Conservation (phyloP, 2,113 vertebrate genomes). For the Peromyscus leucopus region DNA sequence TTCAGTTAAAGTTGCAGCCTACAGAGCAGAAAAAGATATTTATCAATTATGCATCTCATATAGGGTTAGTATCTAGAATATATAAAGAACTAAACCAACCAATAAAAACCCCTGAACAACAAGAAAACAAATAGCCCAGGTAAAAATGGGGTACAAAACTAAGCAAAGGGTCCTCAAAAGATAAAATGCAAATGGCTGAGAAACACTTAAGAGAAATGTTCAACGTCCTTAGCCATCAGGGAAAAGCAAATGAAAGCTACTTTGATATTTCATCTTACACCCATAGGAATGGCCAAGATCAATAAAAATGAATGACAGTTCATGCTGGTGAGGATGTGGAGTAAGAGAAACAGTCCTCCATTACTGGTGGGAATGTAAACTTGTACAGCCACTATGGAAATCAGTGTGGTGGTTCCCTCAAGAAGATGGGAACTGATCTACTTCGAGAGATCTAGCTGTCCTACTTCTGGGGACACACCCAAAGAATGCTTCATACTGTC, state of each 20-base stretch:
- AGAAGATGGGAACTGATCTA: no score
- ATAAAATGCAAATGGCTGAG: background rate
- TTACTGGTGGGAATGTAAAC: no score
- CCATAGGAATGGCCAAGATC: no score
- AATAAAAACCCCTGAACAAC: background rate
- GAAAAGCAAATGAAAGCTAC: background rate
- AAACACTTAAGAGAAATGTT: background rate
- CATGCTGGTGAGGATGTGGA: no score
- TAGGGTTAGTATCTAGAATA: background rate
- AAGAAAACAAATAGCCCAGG: background rate
- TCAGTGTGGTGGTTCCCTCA: no score
- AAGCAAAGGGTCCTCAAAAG: background rate
- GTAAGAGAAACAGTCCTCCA: no score
- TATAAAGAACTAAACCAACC: background rate
- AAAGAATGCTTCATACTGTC: no score
- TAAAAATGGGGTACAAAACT: background rate
- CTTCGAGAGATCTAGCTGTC: no score
- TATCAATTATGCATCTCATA: background rate
- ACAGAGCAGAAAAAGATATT: background rate
- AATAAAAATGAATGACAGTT: no score
- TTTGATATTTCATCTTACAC: background rate
- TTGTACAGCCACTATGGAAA: no score
- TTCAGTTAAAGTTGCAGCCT: background rate
- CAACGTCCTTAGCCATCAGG: background rate
- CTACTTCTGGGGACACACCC: no score